Conservation (phyloP, 2,888 invertebrate species). For the Pheosia tremula region DNA sequence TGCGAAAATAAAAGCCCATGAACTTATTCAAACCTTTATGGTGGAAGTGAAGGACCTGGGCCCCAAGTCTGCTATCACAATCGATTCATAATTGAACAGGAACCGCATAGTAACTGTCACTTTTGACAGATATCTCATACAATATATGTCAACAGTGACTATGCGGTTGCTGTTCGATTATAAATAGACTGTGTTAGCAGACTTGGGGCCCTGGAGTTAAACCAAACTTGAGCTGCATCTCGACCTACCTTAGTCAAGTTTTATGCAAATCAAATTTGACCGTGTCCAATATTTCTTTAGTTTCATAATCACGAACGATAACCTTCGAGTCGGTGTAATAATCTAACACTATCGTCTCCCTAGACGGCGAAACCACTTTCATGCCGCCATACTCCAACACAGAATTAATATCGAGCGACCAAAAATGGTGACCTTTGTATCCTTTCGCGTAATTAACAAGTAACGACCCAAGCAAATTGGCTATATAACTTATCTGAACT, state of each 20-base stretch:
- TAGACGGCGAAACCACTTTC: slow-evolving; percentile 18
- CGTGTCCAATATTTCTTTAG: slow-evolving; percentile 5
- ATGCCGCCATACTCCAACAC: slow-evolving; percentile 37
- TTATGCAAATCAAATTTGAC: neutral
- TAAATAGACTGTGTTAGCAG: no score
- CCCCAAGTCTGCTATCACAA: no score
- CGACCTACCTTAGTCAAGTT: neutral
- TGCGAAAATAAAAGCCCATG: no score
- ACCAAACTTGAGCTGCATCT: no score
- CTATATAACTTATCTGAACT: slow-evolving; percentile 47
- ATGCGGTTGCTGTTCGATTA: no score
- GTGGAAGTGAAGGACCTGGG: no score
- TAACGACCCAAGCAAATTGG: slow-evolving; percentile 41
- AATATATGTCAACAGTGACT: no score
- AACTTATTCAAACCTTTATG: no score
- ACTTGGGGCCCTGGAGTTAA: no score
- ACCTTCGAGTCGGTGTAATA: slow-evolving; percentile 41
- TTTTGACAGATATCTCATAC: no score
- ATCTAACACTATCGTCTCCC: slow-evolving; percentile 43
- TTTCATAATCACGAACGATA: slow-evolving; percentile 17
- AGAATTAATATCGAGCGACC: slow-evolving; percentile 42
- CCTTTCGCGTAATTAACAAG: slow-evolving; percentile 41
- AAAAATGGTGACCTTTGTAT: slow-evolving; percentile 53
- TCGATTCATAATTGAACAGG: no score
- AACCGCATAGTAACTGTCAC: no score